Evolutionary conservation across 2,113 vertebrate genomes (phyloP), one percentile per base, ranked within the genome.

Genomic region (human (Homo sapiens)): DNA sequence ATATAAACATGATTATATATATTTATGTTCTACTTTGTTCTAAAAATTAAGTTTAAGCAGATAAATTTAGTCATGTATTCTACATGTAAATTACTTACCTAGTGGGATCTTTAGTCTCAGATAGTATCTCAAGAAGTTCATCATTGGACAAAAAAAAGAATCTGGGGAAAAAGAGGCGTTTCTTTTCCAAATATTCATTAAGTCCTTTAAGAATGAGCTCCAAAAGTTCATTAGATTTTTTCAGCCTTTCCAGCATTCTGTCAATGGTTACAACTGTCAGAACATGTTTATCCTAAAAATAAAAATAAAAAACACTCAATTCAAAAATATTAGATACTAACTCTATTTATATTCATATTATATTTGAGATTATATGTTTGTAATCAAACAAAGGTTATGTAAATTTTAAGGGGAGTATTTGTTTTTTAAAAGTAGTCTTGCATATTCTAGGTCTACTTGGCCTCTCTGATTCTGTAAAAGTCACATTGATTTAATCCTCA

Each of bases 131-230:
- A 93, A 99, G 99, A 72, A 99, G 98, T 97, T 99, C 99, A 84
- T 99, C 99, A 22, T 99, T 99, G 35, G 99, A 99, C 78, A 99
- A 98, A 98, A 99, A 99, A 98, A 99, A 99, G 98, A 99, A 99
- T 76, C 99, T 98, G 35, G 99, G 99, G 80, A 99, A 99, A 96
- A 98, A 99, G 11, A 99, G 99, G 20, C 99, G 99, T 83, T 99
- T 99, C 98, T 99, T 99, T 97, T 99, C 99, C 98, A 99, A 98
- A 97, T 99, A 99, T 89, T 99, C 99, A 96, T 99, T 99, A n/a
- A 99, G 99, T 90, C 99, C 99, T 97, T 99, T 99, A 48, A 99
- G 98, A 97, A 99, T 99, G 85, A 99, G 98, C 87, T 99, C 99
- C 97, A 99, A 98, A 87, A 99, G 98, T 78, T 99, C 98, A 50